Evolutionary conservation across 2,797 vertebrate species (phyloP), one percentile per base, ranked within the genome.

Genomic region (Lagocephalus sceleratus): DNA sequence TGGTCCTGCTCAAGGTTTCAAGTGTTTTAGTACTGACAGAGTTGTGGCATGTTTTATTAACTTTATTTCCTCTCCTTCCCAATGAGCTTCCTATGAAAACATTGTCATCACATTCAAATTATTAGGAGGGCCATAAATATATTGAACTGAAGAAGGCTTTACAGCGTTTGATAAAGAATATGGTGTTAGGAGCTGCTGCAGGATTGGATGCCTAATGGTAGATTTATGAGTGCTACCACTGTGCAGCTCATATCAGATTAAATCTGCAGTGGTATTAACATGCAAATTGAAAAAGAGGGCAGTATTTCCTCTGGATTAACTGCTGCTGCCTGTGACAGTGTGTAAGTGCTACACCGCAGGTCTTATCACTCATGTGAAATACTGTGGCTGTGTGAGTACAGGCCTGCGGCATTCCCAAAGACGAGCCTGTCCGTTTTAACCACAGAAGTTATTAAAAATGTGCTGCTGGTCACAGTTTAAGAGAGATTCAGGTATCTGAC

Each of bases 271-370:
- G 64, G 63, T 76, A 89, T 88, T 89, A 89, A 74, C 81, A 90
- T 90, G 86, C 85, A 90, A 90, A 90, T 89, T 83, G 78, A 82
- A 88, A 87, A 86, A 79, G 73, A 56, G 58, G 72, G 73, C 70
- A 83, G 75, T 88, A 85, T 86, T 89, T 88, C 68, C 83, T 86
- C 82, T 78, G 78, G 78, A 85, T 87, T 85, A 86, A 88, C 82
- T 81, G 81, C 63, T 79, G 65, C 78, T 50, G 73, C 70, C 77
- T 86, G 74, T 64, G 65, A 84, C 78, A 83, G 71, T 68, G 59
- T 71, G 71, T 57, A 71, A 81, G 54, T 67, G 57, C 49, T 50
- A 38, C 57, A 68, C 57, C 57, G 54, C 66, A 78, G 75, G 61
- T 63, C 77, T 86, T 83, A 85, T 86, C 81, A 75, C 72, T 57